A percentile compares a stretch with the other conserved stretches of the same genome.
Evolutionary conservation across 2,888 invertebrate genomes (phyloP).

Genomic region (Spodoptera picta): DNA sequence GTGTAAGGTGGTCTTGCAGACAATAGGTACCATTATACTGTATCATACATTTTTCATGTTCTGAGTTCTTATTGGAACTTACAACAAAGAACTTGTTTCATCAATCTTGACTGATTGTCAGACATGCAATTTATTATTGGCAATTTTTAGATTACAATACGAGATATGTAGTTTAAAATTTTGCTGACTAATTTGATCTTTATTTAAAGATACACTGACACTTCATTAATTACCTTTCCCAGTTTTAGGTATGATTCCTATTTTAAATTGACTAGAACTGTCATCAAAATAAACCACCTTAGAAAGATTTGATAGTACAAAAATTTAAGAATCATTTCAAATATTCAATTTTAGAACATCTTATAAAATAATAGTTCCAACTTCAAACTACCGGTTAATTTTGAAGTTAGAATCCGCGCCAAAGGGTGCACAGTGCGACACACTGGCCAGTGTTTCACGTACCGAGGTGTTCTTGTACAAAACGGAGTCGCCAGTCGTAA

Average conservation of each 20-base stretch:
- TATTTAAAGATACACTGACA: no score
- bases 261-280: no score
- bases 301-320: no score
- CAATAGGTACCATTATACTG: neutral
- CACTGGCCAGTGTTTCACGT: constrained; percentile 36
- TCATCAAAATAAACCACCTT: no score
- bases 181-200: constrained; percentile 21
- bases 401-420: constrained; percentile 4
- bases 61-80: constrained; percentile 5
- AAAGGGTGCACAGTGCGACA: constrained; percentile 42
- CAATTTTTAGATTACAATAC: constrained; percentile 22
- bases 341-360: neutral
- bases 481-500: constrained; percentile 56
- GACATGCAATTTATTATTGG: constrained; percentile 40
- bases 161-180: constrained; percentile 30
- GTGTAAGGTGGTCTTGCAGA: constrained; percentile 24
- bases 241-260: no score
- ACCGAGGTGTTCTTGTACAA: constrained; percentile 34
- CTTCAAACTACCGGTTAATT: neutral
- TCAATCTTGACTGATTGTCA: constrained; percentile 34
- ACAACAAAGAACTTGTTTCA: constrained; percentile 21
- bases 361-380: neutral
- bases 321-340: neutral
- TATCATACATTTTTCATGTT: constrained; percentile 1
- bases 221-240: no score